A percentile compares a stretch with the other conserved stretches of the same genome.
Conservation (phyloP, 2,888 invertebrate genomes). For the Thereva unica region DNA sequence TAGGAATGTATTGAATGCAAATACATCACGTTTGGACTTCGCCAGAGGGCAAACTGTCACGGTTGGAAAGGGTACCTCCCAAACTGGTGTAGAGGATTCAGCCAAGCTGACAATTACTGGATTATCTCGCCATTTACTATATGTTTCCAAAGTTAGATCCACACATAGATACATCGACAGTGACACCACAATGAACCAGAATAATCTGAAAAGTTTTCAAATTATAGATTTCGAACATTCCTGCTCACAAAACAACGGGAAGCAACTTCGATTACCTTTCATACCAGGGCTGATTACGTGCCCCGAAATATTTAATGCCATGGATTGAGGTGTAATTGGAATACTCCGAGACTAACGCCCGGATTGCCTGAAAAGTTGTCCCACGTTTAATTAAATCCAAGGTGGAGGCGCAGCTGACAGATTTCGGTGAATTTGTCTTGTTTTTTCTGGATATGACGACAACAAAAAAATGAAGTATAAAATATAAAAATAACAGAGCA, state of each 20-base stretch:
- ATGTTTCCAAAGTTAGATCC: slow-evolving; percentile 62
- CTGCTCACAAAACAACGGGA: no score
- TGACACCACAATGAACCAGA: slow-evolving; percentile 63
- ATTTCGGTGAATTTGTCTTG: no score
- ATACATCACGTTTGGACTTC: slow-evolving; percentile 64
- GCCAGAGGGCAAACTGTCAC: slow-evolving; percentile 67
- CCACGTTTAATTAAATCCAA: slow-evolving; percentile 14
- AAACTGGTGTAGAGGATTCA: slow-evolving; percentile 62
- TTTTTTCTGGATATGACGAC: no score
- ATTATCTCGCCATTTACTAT: slow-evolving; percentile 66
- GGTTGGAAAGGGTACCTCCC: slow-evolving; percentile 63
- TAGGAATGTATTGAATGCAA: slow-evolving; percentile 53
- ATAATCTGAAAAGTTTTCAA: slow-evolving; percentile 58
- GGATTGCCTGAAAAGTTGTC: neutral
- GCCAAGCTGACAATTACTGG: slow-evolving; percentile 72
- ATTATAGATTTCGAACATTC: no score
- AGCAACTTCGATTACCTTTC: neutral
- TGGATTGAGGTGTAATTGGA: slow-evolving; percentile 55
- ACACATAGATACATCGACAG: slow-evolving; percentile 63
- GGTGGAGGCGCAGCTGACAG: neutral
- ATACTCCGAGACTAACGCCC: slow-evolving; percentile 22
- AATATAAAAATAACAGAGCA: no score
- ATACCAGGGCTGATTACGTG: slow-evolving; percentile 44
- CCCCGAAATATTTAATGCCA: slow-evolving; percentile 63
- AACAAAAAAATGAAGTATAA: no score